These are phyloP conservation scores for Xenopus borealis DNA, from an alignment of 2,113 vertebrate species.

Conservation along the genomic window DNA sequence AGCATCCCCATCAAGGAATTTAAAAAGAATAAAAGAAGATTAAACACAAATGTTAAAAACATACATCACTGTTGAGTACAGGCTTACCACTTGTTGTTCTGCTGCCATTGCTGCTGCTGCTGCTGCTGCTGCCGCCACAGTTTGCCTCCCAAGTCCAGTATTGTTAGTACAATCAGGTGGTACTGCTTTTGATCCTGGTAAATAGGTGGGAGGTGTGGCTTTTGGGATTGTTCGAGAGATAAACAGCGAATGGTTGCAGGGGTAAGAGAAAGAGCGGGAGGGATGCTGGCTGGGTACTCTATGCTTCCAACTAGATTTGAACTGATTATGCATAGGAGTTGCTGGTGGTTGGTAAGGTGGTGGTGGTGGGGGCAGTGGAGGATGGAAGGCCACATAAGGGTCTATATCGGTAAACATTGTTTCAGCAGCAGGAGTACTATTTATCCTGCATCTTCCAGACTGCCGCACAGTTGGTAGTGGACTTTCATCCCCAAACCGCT, in stretches of 20 bases:
- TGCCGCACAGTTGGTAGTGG: constrained; percentile 87
- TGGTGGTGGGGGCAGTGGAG: constrained; percentile 88
- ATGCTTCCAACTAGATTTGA: constrained; percentile 90
- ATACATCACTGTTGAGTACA: too few relatives aligned
- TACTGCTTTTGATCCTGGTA: constrained; percentile 73
- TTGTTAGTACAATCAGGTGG: constrained; percentile 88
- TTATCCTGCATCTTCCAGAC: constrained; percentile 85
- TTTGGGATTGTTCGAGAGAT: constrained; percentile 78
- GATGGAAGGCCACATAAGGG: constrained; percentile 90
- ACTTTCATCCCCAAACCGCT: constrained; percentile 95
- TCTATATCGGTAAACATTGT: constrained; percentile 94
- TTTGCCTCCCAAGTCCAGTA: constrained; percentile 70
- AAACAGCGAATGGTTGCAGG: constrained; percentile 87
- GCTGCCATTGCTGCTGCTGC: constrained; percentile 59
- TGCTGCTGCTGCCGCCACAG: constrained; percentile 52
- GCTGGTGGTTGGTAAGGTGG: constrained; percentile 91
- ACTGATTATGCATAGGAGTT: constrained; percentile 80
- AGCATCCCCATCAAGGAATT: too few relatives aligned
- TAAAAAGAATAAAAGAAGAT: too few relatives aligned
- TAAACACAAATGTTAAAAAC: too few relatives aligned
- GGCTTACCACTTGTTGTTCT: constrained; percentile 85
- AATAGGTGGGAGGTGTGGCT: constrained; percentile 73
- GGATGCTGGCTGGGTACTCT: constrained; percentile 85
- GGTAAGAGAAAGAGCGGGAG: constrained; percentile 93
- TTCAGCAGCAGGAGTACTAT: constrained; percentile 90